phyloP scores from a whole-genome alignment of 2,113 vertebrate genomes.

The Leptobrachium ailaonicum region DNA sequence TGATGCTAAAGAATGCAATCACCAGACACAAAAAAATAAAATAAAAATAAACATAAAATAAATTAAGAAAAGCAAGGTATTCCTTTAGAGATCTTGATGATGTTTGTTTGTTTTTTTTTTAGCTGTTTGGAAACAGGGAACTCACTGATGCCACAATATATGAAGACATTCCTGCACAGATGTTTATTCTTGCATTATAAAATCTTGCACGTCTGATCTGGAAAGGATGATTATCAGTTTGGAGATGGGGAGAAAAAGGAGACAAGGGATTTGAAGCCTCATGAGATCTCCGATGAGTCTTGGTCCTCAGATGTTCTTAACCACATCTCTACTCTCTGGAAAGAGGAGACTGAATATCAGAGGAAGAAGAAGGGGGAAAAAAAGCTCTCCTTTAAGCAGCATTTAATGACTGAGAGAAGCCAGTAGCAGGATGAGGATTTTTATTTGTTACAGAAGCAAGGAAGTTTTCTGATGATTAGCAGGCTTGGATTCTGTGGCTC shows the following conservation, averaged over 20 bases:
- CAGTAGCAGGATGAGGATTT: not conserved
- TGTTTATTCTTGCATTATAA: not conserved
- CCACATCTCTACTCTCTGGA: not conserved
- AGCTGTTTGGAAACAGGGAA: conserved; percentile 58
- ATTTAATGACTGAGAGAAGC: not conserved
- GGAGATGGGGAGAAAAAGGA: not conserved
- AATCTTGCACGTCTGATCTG: not conserved
- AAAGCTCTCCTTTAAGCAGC: conserved; percentile 4
- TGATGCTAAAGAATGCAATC: no score
- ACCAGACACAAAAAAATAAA: not conserved
- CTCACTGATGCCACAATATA: conserved; percentile 49
- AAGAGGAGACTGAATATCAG: not conserved
- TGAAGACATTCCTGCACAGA: conserved; percentile 48
- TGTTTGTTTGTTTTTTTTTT: conserved; percentile 21
- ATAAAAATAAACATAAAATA: not conserved
- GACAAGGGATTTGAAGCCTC: conserved; percentile 5
- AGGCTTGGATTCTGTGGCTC: not conserved
- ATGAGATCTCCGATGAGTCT: conserved; percentile 1
- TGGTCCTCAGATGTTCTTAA: conserved; percentile 1
- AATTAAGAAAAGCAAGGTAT: conserved; percentile 12
- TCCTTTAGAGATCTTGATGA: conserved; percentile 56
- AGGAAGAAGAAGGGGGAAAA: conserved; percentile 2
- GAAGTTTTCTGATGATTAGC: conserved; percentile 17
- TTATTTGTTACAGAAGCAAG: not conserved
- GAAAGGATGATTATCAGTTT: not conserved